phyloP scores from a whole-genome alignment of 2,797 vertebrate species.

The Odontamblyopus lacepedii region DNA sequence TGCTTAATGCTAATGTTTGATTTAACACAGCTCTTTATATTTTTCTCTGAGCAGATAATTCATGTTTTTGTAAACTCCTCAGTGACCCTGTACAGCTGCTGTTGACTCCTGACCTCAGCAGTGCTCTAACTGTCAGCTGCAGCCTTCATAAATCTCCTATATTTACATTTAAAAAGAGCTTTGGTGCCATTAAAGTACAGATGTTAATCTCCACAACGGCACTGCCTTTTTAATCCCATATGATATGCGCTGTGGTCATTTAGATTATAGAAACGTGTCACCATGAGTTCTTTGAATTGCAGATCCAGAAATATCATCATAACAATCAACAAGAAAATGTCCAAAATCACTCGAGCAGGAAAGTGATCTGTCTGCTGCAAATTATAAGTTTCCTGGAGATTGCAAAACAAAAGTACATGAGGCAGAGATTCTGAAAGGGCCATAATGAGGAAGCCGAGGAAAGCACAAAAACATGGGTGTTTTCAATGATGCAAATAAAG shows the following conservation, averaged over 20 bases:
- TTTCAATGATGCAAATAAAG: too few relatives aligned
- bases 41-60: not conserved
- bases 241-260: not conserved
- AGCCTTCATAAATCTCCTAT: not conserved
- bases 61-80: not conserved
- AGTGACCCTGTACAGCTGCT: slow-evolving; percentile 2
- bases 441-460: too few relatives aligned
- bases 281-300: not conserved
- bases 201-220: not conserved
- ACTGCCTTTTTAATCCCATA: not conserved
- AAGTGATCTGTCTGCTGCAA: not conserved
- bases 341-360: not conserved
- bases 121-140: not conserved
- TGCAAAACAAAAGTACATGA: not conserved
- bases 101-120: slow-evolving; percentile 45
- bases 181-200: not conserved
- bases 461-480: too few relatives aligned
- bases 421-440: not conserved
- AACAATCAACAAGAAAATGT: not conserved
- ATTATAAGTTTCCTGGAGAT: not conserved
- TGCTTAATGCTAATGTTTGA: not conserved
- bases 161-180: slow-evolving; percentile 10
- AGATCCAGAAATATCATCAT: not conserved
- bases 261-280: not conserved
- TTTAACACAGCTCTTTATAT: not conserved